phyloP scores from a whole-genome alignment of 2,888 invertebrate species.

The Chloromyia formosa region DNA sequence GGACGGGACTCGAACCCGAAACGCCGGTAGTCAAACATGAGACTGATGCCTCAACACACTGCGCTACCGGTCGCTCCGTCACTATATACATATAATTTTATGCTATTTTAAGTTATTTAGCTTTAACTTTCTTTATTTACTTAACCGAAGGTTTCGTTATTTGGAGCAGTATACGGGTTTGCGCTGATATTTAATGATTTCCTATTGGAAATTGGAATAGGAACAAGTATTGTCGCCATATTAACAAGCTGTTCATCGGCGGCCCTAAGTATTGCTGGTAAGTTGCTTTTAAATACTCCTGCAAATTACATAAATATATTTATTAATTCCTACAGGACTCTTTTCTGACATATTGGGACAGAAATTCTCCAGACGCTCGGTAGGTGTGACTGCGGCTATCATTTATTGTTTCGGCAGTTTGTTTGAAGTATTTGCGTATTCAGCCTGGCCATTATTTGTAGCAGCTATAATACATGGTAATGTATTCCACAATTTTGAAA shows the following conservation, averaged over 20 bases:
- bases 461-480: slow-evolving; percentile 13
- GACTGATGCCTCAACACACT: too few species aligned
- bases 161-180: slow-evolving; percentile 63
- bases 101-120: too few species aligned
- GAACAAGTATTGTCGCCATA: slow-evolving; percentile 74
- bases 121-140: too few species aligned
- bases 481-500: too few species aligned
- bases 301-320: not conserved
- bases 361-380: slow-evolving; percentile 60
- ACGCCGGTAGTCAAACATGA: too few species aligned
- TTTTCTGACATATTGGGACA: slow-evolving; percentile 68
- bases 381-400: slow-evolving; percentile 12
- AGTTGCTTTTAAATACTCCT: not conserved
- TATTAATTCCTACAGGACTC: slow-evolving; percentile 68
- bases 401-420: slow-evolving; percentile 19
- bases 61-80: too few species aligned
- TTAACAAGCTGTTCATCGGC: slow-evolving; percentile 73
- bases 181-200: slow-evolving; percentile 77
- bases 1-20: too few species aligned
- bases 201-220: slow-evolving; percentile 71
- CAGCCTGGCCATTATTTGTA: not conserved
- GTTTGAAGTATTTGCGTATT: slow-evolving; percentile 14
- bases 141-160: slow-evolving; percentile 12
- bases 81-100: too few species aligned
- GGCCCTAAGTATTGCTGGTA: slow-evolving; percentile 64